phyloP scores from a whole-genome alignment of 1,140 invertebrate genomes.

The Euglossa dilemma region DNA sequence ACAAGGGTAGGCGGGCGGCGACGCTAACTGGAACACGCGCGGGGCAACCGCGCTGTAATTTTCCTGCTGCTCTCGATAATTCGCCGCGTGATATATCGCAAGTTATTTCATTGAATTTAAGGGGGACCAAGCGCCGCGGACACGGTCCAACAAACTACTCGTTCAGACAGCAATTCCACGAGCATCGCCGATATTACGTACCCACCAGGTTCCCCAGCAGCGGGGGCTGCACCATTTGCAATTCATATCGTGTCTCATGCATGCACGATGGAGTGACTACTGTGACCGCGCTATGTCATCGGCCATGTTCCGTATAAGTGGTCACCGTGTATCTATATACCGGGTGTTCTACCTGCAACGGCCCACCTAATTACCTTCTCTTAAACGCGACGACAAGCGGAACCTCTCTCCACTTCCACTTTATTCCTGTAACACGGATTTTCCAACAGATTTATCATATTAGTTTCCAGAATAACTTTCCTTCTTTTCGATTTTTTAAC shows the following conservation, averaged over 20 bases:
- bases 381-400: no score
- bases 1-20: not conserved
- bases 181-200: slow-evolving; percentile 62
- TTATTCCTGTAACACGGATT: no score
- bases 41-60: slow-evolving; percentile 18
- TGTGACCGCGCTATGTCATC: slow-evolving; percentile 64
- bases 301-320: slow-evolving; percentile 60
- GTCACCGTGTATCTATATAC: slow-evolving; percentile 45
- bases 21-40: not conserved
- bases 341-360: not conserved
- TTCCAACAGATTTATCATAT: no score
- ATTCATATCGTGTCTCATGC: slow-evolving; percentile 71
- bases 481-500: no score
- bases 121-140: slow-evolving; percentile 28
- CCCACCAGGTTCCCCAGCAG: slow-evolving; percentile 26
- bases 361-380: not conserved
- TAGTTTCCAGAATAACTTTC: no score
- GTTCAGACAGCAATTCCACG: slow-evolving; percentile 56
- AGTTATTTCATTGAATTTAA: slow-evolving; percentile 52
- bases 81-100: slow-evolving; percentile 9
- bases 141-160: slow-evolving; percentile 63
- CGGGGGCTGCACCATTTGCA: slow-evolving; percentile 61
- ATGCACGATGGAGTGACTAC: slow-evolving; percentile 70
- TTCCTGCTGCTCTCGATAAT: slow-evolving; percentile 31
- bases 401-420: no score